These are phyloP conservation scores for Cuniculus paca DNA, from an alignment of 2,797 vertebrate genomes.

Conservation along the genomic window DNA sequence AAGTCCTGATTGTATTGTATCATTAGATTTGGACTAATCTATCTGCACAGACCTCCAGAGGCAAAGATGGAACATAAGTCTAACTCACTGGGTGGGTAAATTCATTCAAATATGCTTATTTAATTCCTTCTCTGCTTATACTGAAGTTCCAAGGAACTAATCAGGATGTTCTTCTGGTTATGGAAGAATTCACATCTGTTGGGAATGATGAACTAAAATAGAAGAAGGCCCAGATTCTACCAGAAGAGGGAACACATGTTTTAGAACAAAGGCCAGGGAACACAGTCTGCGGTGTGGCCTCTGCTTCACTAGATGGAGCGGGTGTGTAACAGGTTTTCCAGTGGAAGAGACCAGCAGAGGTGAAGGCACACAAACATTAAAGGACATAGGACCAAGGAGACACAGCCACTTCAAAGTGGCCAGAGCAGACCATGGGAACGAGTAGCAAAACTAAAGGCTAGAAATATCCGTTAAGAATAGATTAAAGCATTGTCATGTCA, in stretches of 20 bases:
- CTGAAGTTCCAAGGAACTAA: neutral
- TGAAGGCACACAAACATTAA: neutral
- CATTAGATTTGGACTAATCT: neutral
- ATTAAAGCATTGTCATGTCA: neutral
- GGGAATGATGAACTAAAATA: neutral
- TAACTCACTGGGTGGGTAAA: fast-evolving
- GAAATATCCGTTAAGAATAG: neutral
- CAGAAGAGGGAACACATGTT: neutral
- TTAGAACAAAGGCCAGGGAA: neutral
- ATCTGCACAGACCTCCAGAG: neutral
- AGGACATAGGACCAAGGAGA: neutral
- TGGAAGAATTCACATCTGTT: neutral
- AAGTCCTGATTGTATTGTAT: neutral
- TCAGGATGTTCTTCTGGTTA: neutral
- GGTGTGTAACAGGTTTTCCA: neutral
- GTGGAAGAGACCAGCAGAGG: neutral
- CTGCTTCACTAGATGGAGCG: neutral
- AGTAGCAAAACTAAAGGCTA: neutral
- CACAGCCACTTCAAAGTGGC: neutral
- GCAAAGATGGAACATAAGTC: fast-evolving
- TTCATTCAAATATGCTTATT: neutral
- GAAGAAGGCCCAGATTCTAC: neutral
- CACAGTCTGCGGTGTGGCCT: neutral
- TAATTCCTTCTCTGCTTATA: neutral
- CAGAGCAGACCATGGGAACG: neutral